phyloP scores from a whole-genome alignment of 2,797 vertebrate genomes.

The Poecilia gillii region DNA sequence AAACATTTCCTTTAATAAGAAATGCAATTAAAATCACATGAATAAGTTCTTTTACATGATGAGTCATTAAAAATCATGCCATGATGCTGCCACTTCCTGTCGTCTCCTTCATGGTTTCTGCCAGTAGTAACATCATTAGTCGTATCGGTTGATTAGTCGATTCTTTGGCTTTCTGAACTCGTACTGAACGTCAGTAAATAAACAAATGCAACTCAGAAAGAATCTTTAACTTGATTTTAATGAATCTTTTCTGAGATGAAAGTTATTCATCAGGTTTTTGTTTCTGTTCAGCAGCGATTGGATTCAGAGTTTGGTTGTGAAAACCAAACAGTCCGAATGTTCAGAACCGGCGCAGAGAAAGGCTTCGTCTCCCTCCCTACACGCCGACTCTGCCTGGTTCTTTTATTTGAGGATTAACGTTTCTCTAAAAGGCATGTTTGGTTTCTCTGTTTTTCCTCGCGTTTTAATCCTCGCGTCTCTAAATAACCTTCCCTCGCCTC shows the following conservation, averaged over 20 bases:
- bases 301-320: neutral
- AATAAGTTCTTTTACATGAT: no score
- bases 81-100: no score
- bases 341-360: no score
- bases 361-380: neutral
- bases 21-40: no score
- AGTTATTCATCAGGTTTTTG: neutral
- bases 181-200: neutral
- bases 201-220: neutral
- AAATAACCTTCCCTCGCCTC: constrained; percentile 9
- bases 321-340: no score
- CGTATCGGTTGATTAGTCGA: neutral
- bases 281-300: neutral
- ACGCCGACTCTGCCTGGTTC: neutral
- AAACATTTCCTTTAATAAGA: no score
- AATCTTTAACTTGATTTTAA: neutral
- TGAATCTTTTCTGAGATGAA: neutral
- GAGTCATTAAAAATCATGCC: no score
- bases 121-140: no score
- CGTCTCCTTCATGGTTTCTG: neutral
- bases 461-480: constrained; percentile 15
- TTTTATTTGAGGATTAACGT: constrained; percentile 3
- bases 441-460: constrained; percentile 9
- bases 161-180: neutral
- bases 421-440: rapidly evolving